Conservation (phyloP, 2,113 vertebrate genomes). For the Plecturocebus donacophilus region DNA sequence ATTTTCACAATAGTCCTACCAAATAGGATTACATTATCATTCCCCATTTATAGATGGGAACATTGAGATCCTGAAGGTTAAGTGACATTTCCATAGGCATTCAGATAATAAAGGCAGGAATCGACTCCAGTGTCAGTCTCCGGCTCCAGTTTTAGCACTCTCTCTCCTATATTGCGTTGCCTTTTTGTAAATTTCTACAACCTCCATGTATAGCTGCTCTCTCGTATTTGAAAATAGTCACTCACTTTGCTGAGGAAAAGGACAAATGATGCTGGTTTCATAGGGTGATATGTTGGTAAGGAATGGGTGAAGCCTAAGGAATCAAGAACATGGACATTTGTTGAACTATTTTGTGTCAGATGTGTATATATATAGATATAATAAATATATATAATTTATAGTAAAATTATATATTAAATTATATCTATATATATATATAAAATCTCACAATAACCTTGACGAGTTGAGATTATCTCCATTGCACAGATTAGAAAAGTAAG, state of each 20-base stretch:
- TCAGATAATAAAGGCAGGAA: neutral
- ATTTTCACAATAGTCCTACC: neutral
- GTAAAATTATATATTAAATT: too few species aligned
- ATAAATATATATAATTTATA: too few species aligned
- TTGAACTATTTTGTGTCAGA: neutral
- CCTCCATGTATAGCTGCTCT: neutral
- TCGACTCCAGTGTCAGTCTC: neutral
- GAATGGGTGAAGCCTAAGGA: neutral
- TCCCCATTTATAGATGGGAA: neutral
- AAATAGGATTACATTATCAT: neutral
- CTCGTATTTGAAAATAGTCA: slow-evolving; percentile 1
- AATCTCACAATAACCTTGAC: neutral
- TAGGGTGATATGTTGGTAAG: neutral
- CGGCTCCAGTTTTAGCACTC: neutral
- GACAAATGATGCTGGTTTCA: neutral
- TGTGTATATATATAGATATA: neutral
- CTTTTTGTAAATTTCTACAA: neutral
- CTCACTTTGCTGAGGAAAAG: neutral
- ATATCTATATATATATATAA: neutral
- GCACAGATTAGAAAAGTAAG: neutral
- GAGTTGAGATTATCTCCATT: neutral
- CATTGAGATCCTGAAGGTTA: neutral
- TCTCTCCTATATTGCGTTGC: neutral
- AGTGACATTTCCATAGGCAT: neutral
- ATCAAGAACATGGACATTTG: neutral